A percentile compares a stretch with the other conserved stretches of the same genome.
Evolutionary conservation across 2,113 vertebrate genomes (phyloP).

Genomic region (Himantopus leucocephalus): DNA sequence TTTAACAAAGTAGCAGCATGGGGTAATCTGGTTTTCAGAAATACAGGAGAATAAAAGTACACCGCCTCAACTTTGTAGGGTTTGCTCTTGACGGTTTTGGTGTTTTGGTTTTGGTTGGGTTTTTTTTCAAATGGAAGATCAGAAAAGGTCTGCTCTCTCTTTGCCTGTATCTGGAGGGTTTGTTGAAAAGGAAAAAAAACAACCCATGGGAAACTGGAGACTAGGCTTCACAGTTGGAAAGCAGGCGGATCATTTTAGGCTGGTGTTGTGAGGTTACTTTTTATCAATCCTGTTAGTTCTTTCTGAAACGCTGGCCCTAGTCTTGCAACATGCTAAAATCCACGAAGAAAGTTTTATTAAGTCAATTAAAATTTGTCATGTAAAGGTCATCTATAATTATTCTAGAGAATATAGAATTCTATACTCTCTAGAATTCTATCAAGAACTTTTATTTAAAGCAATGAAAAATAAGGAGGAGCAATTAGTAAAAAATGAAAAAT

Average conservation of each 20-base stretch:
- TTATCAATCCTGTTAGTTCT: not conserved
- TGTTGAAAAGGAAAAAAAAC: not conserved
- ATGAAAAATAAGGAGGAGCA: not conserved
- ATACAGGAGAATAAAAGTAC: not conserved
- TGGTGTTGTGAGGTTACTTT: not conserved
- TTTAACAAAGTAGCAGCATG: not conserved
- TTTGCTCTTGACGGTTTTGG: not conserved
- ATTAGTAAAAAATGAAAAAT: constrained; percentile 1
- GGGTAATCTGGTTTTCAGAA: not conserved
- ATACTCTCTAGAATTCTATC: not conserved
- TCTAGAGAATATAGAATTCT: not conserved
- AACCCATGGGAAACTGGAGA: not conserved
- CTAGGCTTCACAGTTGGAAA: not conserved
- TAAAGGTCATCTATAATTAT: not conserved
- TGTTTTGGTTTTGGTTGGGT: not conserved
- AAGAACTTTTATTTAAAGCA: not conserved
- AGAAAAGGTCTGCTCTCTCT: not conserved
- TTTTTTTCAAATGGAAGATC: not conserved
- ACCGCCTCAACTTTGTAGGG: not conserved
- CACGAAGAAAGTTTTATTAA: not conserved
- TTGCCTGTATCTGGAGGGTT: not conserved
- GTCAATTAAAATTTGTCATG: not conserved
- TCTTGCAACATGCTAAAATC: not conserved
- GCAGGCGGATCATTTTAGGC: not conserved
- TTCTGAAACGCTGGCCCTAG: not conserved